phyloP scores from a whole-genome alignment of 2,888 invertebrate genomes.

The Isoperla grammatica region DNA sequence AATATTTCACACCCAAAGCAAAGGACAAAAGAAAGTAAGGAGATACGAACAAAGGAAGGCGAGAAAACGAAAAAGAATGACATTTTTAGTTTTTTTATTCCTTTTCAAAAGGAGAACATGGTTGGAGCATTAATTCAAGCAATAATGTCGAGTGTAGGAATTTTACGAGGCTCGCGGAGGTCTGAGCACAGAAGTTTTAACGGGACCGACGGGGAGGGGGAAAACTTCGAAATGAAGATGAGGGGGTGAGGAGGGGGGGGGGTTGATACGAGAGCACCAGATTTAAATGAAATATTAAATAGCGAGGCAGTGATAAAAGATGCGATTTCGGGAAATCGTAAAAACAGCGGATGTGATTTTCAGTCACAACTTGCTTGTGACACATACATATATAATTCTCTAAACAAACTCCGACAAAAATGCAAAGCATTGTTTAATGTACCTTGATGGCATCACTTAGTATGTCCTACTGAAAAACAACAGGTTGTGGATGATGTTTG shows the following conservation, averaged over 20 bases:
- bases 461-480: no score
- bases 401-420: no score
- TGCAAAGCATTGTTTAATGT: no score
- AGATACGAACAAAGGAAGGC: conserved; percentile 19
- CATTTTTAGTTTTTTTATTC: conserved; percentile 20
- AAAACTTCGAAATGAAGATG: conserved; percentile 7
- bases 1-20: conserved; percentile 24
- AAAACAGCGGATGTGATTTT: no score
- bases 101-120: conserved; percentile 17
- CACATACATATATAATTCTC: no score
- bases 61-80: conserved; percentile 20
- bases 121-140: conserved; percentile 27
- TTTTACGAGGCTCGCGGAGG: conserved; percentile 26
- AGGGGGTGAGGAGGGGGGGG: neutral
- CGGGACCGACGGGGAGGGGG: neutral
- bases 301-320: no score
- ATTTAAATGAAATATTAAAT: neutral
- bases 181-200: neutral
- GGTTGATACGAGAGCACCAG: neutral
- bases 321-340: no score
- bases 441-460: no score
- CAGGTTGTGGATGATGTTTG: no score
- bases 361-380: no score
- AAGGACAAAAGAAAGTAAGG: conserved; percentile 22
- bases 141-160: conserved; percentile 26